Evolutionary conservation across 2,113 vertebrate genomes (phyloP), one percentile per base, ranked within the genome.

Genomic region (Catagonus wagneri): DNA sequence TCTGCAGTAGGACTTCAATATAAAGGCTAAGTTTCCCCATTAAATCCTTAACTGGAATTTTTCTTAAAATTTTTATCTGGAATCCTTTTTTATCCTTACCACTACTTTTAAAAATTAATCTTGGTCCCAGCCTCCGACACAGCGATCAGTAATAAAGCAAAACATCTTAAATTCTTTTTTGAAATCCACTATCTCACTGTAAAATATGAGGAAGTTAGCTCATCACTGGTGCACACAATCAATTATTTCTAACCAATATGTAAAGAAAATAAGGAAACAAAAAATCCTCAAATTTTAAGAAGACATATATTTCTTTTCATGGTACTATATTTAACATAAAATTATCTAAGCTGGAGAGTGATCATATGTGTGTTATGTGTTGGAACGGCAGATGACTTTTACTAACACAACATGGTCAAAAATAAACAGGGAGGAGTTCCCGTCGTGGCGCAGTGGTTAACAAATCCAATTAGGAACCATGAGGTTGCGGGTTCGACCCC

Each of bases 41-140:
- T 89, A 94, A 92, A 66, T 83, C 20, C 29, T 71, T 88, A 87
- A 83, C 17, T 83, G 27, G 58, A 92, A 83, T 94, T 25, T 92
- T 97, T 91, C 56, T 97, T 96, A 88, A 96, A 90, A 66, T 75
- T 27, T 25, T 75, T 78, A 87, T 50, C 22, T 71, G 14, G 71
- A 93, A 92, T 90, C 16, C 79, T 96, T 89, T 58, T 97, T 95
- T n/a, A 93, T 23, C 44, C 20, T 89, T 89, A 89, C 23, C 20
- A 92, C 23, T 66, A 58, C 23, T 90, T 92, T 69, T 22, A 89
- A 93, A 93, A 79, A 78, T 86, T 84, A 88, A 87, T 16, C 71
- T 63, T 95, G 61, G 66, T 32, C 54, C 58, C 16, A 39, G 6
- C 76, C 23, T 94, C 23, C 63, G 61, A 39, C 71, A 92, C 34